Base-by-base conservation (phyloP, 2,888 invertebrate species). In the Sinodicranocentrus sp. region DNA sequence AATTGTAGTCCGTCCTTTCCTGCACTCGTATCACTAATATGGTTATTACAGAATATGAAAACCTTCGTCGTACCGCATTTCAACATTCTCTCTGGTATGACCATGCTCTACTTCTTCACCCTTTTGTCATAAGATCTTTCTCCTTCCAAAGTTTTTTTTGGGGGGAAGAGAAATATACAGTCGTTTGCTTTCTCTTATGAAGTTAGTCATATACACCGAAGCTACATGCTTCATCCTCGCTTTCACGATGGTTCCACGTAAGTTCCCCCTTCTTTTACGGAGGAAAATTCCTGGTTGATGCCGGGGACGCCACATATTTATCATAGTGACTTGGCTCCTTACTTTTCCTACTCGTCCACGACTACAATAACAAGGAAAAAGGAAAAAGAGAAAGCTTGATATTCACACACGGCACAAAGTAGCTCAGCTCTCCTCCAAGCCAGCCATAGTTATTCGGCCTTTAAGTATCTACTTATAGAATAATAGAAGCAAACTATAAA, bases 391-490 rank as follows among this genome's bases (percentile, higher is more conserved):
- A 33, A 33, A 33, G 10, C 33, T 10, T 33, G 5, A 33, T 10
- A 33, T 33, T 33, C 33, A 33, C 33, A 33, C 33, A 33, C 33
- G 33, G 48, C 23, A 57, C 23, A 76, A 76, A 43, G 76, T 67
- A 33, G 67, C 76, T 76, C 54, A 33, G 33, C 33, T 33, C 33
- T n/a, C n/a, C n/a, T n/a, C 52, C 13, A 28, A 54, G 63, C 75
- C 48, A 75, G 75, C 75, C 65, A 75, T 75, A 75, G 28, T 25
- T 63, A 65, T 43, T 70, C 25, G 13, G 44, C 48, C 25, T 68
- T 70, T 59, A 63, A 79, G 61, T 61, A 71, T 61, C 61, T 71
- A 61, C 71, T 61, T 59, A 48, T 43, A 43, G 19, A n/a, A 57
- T 17, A 23, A 17, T 15, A 48, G 17, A 67, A 13, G 33, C 52